Evolutionary conservation across 2,113 vertebrate species (phyloP).

Genomic region (Nothobranchius kuhntae): DNA sequence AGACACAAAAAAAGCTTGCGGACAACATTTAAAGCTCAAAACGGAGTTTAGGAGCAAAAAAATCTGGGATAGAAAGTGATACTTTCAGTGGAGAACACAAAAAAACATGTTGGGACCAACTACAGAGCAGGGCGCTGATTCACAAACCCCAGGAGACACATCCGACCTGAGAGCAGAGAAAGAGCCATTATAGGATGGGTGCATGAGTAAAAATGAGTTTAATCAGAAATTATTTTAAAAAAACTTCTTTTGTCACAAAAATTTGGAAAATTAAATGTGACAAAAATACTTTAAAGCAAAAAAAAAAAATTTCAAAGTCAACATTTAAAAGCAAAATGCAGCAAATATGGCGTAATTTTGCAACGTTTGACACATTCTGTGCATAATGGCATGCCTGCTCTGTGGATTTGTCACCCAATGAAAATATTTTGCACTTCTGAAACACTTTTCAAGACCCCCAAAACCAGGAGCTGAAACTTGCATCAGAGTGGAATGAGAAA

Average conservation of each 20-base stretch:
- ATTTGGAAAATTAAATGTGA: too few relatives aligned
- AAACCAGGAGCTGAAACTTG: background rate
- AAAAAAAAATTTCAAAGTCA: too few relatives aligned
- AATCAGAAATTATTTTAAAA: too few relatives aligned
- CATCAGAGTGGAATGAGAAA: too few relatives aligned
- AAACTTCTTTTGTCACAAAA: too few relatives aligned
- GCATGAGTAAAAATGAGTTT: too few relatives aligned
- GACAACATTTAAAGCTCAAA: constrained; percentile 18
- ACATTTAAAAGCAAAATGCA: too few relatives aligned
- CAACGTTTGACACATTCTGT: too few relatives aligned
- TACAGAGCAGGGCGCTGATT: constrained; percentile 17
- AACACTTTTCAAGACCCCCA: background rate
- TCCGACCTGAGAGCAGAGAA: constrained; percentile 11
- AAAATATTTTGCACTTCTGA: background rate
- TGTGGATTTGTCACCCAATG: background rate
- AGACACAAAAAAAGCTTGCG: constrained; percentile 12
- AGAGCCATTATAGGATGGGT: too few relatives aligned
- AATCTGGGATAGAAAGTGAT: constrained; percentile 36
- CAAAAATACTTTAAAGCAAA: too few relatives aligned
- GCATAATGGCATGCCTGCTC: background rate
- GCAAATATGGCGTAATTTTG: too few relatives aligned
- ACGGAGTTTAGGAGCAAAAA: constrained; percentile 47
- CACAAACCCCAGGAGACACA: constrained; percentile 16
- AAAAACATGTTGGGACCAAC: constrained; percentile 21
- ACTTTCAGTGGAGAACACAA: constrained; percentile 45